Conservation (phyloP, 2,797 vertebrate species). For the Macroramphosus scolopax region DNA sequence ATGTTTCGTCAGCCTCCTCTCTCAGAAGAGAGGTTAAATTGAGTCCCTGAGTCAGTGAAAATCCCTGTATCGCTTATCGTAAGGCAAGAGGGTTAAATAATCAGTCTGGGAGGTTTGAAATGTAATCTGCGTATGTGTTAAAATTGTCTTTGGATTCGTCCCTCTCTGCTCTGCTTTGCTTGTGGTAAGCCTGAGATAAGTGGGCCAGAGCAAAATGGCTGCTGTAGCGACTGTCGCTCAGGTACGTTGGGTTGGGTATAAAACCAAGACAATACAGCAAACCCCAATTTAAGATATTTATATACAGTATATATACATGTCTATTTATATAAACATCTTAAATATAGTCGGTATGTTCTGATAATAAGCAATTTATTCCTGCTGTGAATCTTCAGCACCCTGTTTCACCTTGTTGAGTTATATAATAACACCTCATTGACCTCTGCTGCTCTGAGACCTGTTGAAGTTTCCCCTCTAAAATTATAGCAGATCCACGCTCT, state of each 20-base stretch:
- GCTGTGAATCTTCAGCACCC: constrained; percentile 5
- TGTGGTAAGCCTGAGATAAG: constrained; percentile 66
- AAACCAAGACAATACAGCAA: too few species aligned
- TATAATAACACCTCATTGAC: constrained; percentile 45
- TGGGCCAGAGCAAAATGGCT: constrained; percentile 67
- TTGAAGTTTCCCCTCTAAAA: constrained; percentile 42
- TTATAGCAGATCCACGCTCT: constrained; percentile 18
- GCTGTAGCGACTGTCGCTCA: constrained; percentile 66
- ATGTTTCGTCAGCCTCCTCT: constrained; percentile 44
- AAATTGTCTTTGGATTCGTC: constrained; percentile 71
- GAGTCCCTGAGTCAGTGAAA: constrained; percentile 70
- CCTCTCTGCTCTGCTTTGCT: constrained; percentile 55
- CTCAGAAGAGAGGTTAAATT: constrained; percentile 64
- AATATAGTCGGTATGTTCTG: constrained; percentile 6
- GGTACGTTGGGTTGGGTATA: constrained; percentile 35
- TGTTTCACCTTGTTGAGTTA: constrained; percentile 33
- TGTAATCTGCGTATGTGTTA: constrained; percentile 69
- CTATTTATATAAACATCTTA: too few species aligned
- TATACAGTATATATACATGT: too few species aligned
- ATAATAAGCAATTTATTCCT: constrained; percentile 19
- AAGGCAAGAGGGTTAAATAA: constrained; percentile 71
- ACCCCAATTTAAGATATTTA: too few species aligned
- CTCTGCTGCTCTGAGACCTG: constrained; percentile 45
- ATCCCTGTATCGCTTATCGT: constrained; percentile 66
- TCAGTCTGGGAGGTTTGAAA: constrained; percentile 73